phyloP scores from a whole-genome alignment of 1,140 invertebrate genomes.

The Drosophila sucinea region DNA sequence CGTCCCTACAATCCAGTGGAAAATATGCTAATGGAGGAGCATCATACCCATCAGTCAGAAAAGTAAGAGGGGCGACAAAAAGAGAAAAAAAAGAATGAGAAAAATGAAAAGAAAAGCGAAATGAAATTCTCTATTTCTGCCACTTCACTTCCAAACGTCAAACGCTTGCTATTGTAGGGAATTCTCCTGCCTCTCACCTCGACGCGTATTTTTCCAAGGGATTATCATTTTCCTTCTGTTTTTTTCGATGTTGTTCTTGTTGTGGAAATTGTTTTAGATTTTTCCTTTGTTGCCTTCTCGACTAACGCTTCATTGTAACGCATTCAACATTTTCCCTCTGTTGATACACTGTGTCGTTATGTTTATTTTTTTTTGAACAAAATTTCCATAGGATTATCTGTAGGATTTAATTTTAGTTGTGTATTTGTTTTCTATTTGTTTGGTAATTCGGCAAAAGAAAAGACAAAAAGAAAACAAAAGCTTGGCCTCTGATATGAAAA shows the following conservation, averaged over 20 bases:
- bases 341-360: conserved; percentile 46
- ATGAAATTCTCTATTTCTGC: conserved; percentile 64
- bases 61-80: conserved; percentile 33
- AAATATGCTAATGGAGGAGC: conserved; percentile 67
- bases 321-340: conserved; percentile 13
- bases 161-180: conserved; percentile 66
- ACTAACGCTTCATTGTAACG: conserved; percentile 28
- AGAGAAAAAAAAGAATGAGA: conserved; percentile 15
- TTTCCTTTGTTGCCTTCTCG: conserved; percentile 39
- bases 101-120: conserved; percentile 43
- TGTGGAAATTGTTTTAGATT: conserved; percentile 66
- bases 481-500: conserved; percentile 19
- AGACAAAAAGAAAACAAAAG: conserved; percentile 44
- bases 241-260: conserved; percentile 25
- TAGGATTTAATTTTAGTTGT: conserved; percentile 46
- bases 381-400: conserved; percentile 66
- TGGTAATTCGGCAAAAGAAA: conserved; percentile 17
- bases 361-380: conserved; percentile 41
- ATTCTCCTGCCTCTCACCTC: conserved; percentile 16
- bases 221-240: conserved; percentile 52
- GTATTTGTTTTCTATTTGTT: conserved; percentile 56
- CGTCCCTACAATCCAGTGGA: conserved; percentile 27
- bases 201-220: conserved; percentile 50
- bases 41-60: conserved; percentile 48
- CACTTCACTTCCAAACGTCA: conserved; percentile 43